These are phyloP conservation scores for Anas flavirostris DNA, from an alignment of 2,797 vertebrate genomes.

Conservation along the genomic window DNA sequence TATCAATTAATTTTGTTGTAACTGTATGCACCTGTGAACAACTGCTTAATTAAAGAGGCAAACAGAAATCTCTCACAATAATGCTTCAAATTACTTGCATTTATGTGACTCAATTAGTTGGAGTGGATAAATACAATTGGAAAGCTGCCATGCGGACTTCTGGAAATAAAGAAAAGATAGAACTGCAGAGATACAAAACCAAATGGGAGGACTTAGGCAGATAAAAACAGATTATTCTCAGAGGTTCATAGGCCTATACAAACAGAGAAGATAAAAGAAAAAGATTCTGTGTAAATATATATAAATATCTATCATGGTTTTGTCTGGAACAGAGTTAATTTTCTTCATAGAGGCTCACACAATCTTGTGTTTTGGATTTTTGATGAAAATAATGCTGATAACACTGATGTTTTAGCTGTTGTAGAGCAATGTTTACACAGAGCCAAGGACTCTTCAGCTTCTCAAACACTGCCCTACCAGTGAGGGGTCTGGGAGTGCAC, in stretches of 20 bases:
- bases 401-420: too few species aligned
- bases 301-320: slow-evolving; percentile 6
- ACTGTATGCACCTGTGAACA: slow-evolving; percentile 85
- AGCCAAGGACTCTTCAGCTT: too few species aligned
- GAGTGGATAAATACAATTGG: slow-evolving; percentile 83
- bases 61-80: slow-evolving; percentile 83
- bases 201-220: slow-evolving; percentile 57
- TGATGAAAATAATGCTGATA: too few species aligned
- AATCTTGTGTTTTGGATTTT: too few species aligned
- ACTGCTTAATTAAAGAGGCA: slow-evolving; percentile 85
- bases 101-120: slow-evolving; percentile 82
- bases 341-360: too few species aligned
- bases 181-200: slow-evolving; percentile 68
- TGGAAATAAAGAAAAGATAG: slow-evolving; percentile 68
- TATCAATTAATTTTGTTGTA: slow-evolving; percentile 86
- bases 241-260: slow-evolving; percentile 57
- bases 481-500: too few species aligned
- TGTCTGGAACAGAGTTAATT: too few species aligned
- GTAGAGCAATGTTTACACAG: too few species aligned
- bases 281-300: slow-evolving; percentile 48
- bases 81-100: slow-evolving; percentile 79
- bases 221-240: slow-evolving; percentile 66
- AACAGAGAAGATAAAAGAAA: slow-evolving; percentile 72
- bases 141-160: slow-evolving; percentile 76
- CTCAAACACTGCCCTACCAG: too few species aligned